Conservation (phyloP, 2,888 invertebrate genomes). For the Eledona agricola region DNA sequence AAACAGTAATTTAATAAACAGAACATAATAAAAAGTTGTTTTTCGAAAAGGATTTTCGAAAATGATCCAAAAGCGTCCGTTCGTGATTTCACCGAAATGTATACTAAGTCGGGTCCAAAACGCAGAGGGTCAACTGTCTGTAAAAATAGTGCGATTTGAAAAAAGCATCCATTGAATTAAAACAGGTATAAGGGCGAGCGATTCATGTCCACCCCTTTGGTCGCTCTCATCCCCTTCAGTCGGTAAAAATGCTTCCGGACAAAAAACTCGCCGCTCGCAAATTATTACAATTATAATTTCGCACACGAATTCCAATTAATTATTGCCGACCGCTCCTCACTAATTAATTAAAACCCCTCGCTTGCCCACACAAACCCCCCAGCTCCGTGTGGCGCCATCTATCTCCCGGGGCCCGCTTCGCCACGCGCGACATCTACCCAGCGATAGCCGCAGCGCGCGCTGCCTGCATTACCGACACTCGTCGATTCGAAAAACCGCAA, state of each 20-base stretch:
- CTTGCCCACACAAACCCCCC: no score
- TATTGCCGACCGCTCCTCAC: no score
- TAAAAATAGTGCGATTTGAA: slow-evolving; percentile 54
- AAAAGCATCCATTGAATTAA: slow-evolving; percentile 54
- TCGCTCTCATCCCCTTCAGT: slow-evolving; percentile 10
- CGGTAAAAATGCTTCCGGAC: slow-evolving; percentile 1
- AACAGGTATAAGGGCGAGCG: slow-evolving; percentile 58
- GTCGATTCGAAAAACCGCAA: slow-evolving; percentile 56
- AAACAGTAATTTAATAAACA: slow-evolving; percentile 36
- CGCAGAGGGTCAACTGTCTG: slow-evolving; percentile 57
- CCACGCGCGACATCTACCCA: slow-evolving; percentile 2
- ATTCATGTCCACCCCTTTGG: slow-evolving; percentile 45
- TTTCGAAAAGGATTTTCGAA: slow-evolving; percentile 35
- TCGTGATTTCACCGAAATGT: slow-evolving; percentile 50
- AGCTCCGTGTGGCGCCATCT: neutral
- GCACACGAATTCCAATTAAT: neutral
- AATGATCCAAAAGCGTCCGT: slow-evolving; percentile 47
- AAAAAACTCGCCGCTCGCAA: neutral
- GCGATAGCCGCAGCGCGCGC: slow-evolving; percentile 24
- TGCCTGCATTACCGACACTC: slow-evolving; percentile 21
- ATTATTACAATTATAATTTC: neutral
- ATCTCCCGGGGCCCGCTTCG: neutral
- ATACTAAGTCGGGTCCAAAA: slow-evolving; percentile 44
- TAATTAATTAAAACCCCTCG: no score
- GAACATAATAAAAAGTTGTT: slow-evolving; percentile 24